Base-by-base conservation (phyloP, 2,888 invertebrate genomes). In the Cephus nigrinus region DNA sequence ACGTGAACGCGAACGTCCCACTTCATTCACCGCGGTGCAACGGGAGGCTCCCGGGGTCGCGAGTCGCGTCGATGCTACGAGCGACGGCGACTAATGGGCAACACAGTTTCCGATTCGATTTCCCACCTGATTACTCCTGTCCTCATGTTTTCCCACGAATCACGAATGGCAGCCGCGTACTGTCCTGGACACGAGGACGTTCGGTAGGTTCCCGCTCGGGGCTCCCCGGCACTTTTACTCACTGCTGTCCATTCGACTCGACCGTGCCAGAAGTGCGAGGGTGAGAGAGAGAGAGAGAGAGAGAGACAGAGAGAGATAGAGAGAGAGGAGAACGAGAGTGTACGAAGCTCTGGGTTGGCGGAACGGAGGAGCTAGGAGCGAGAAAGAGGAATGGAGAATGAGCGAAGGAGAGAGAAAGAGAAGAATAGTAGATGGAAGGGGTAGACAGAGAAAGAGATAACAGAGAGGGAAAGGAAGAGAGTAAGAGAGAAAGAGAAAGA, bases 381-480 rank as follows among this genome's bases (percentile, higher is more conserved):
- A 69, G 71, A 32, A 32, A 31, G 30, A 30, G 69, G 12, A 32
- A 69, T 32, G 30, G 69, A 30, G 69, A n/a, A 4, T 69, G 69
- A 30, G 69, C 30, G 69, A 69, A 30, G 69, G 30, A 69, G 69
- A 32, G 69, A 69, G 69, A 69, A 30, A 30, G 69, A 69, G 69
- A n/a, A n/a, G 69, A 69, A n/a, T 11, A 76, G 69, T 71, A 74
- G 76, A 82, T 76, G 69, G 77, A 81, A 76, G 30, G n/a, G 31
- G 73, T 73, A 33, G 73, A 76, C 69, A n/a, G 73, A 76, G 76
- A 74, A 75, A 36, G 23, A 76, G 75, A 40, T 40, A 23, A 40
- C 40, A 23, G 40, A 40, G 40, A 40, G 40, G 40, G 40, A 40
- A 40, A 40, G 23, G 15, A 40, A 23, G 23, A 40, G 40, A 23